phyloP scores from a whole-genome alignment of 1,140 invertebrate genomes.

The Eciton burchellii region DNA sequence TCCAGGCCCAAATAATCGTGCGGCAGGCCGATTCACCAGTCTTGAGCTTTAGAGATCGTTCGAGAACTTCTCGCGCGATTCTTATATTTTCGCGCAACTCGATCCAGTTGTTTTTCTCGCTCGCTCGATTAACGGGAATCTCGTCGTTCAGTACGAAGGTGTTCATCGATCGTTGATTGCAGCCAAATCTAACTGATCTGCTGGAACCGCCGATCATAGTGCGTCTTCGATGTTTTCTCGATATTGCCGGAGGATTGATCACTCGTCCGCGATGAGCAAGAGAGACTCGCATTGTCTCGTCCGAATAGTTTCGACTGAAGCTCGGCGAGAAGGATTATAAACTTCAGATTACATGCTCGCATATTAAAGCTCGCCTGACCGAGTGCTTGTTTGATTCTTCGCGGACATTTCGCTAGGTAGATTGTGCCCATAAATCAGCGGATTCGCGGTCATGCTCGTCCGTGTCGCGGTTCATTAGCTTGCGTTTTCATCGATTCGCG shows the following conservation, averaged over 20 bases:
- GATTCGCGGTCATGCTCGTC: neutral
- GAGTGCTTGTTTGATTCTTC: constrained; percentile 29
- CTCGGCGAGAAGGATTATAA: constrained; percentile 37
- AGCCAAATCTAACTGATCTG: too few relatives aligned
- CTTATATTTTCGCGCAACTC: constrained; percentile 1
- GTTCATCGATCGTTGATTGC: too few relatives aligned
- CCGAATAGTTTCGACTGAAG: constrained; percentile 39
- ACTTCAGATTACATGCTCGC: neutral
- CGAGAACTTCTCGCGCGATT: constrained; percentile 15
- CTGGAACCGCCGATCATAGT: too few relatives aligned
- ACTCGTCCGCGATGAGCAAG: neutral
- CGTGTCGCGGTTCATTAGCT: too few relatives aligned
- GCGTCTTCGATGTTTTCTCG: constrained; percentile 8
- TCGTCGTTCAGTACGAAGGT: too few relatives aligned
- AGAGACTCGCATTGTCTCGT: neutral
- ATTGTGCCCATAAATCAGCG: neutral
- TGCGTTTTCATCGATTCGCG: too few relatives aligned
- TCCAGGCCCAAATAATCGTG: too few relatives aligned
- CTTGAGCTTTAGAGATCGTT: constrained; percentile 1
- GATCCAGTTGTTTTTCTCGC: neutral
- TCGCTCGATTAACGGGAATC: constrained; percentile 1
- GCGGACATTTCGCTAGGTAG: constrained; percentile 8
- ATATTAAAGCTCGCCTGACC: constrained; percentile 40
- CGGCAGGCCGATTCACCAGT: neutral
- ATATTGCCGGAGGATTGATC: neutral